Conservation (phyloP, 1,140 invertebrate species). For the Drusus annulatus region DNA sequence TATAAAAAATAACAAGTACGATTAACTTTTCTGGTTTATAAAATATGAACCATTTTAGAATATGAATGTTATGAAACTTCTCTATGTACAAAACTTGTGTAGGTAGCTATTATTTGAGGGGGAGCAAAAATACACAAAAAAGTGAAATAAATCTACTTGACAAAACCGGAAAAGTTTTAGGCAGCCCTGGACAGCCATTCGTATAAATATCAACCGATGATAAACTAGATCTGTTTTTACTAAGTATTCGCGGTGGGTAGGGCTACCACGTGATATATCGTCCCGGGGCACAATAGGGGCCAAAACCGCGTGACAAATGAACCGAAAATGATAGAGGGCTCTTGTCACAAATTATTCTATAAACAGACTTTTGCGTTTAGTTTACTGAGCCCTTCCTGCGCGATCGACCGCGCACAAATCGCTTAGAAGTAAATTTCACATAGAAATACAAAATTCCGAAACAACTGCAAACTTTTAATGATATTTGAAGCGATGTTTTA, state of each 20-base stretch:
- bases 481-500: not conserved
- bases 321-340: conserved; percentile 58
- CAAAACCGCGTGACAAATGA: conserved; percentile 57
- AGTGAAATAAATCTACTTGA: no score
- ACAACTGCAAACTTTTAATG: not conserved
- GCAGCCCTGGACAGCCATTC: conserved; percentile 38
- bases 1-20: no score
- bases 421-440: no score
- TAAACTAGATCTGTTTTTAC: conserved; percentile 58
- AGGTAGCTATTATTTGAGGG: no score
- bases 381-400: conserved; percentile 6
- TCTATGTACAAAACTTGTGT: no score
- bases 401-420: not conserved
- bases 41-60: no score
- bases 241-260: conserved; percentile 52
- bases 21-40: no score
- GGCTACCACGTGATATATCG: conserved; percentile 52
- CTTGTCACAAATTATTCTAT: conserved; percentile 57
- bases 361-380: conserved; percentile 42
- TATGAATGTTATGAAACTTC: no score
- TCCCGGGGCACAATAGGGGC: conserved; percentile 49
- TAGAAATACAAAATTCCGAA: no score
- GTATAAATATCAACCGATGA: conserved; percentile 54
- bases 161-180: conserved; percentile 18
- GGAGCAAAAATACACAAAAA: no score